Percentiles rank a stretch among this genome's conserved stretches.
phyloP scores from a whole-genome alignment of 2,797 vertebrate genomes.

The Brachyrhaphis roseni region DNA sequence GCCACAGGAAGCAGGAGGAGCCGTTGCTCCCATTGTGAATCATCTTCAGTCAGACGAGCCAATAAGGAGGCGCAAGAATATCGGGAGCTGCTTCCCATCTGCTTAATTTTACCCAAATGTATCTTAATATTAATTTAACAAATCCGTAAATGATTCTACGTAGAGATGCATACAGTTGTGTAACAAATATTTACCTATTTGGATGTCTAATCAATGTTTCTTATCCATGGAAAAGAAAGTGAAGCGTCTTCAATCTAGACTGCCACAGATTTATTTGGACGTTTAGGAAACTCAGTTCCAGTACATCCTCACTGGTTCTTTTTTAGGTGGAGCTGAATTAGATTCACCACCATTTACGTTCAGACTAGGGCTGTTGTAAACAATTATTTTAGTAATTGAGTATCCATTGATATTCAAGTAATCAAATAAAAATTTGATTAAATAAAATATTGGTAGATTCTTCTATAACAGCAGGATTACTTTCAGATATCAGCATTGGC shows the following conservation, averaged over 20 bases:
- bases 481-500: too few relatives aligned
- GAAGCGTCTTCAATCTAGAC: neutral
- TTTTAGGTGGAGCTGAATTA: neutral
- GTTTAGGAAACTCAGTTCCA: neutral
- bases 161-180: neutral
- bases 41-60: neutral
- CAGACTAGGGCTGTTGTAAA: too few relatives aligned
- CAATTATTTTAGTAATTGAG: too few relatives aligned
- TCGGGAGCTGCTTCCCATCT: slow-evolving; percentile 1
- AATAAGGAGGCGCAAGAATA: neutral
- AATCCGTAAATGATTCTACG: neutral
- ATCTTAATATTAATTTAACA: neutral
- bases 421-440: too few relatives aligned
- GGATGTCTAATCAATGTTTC: neutral
- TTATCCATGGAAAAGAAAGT: neutral
- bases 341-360: too few relatives aligned
- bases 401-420: too few relatives aligned
- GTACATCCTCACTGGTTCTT: neutral
- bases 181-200: neutral
- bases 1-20: slow-evolving; percentile 21
- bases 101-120: neutral
- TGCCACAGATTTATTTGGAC: neutral
- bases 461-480: too few relatives aligned
- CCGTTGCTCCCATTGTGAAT: slow-evolving; percentile 10
- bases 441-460: too few relatives aligned